Percentiles rank a stretch among this genome's conserved stretches.
Conservation (phyloP, 2,888 invertebrate genomes). For the Melipona bicolor region DNA sequence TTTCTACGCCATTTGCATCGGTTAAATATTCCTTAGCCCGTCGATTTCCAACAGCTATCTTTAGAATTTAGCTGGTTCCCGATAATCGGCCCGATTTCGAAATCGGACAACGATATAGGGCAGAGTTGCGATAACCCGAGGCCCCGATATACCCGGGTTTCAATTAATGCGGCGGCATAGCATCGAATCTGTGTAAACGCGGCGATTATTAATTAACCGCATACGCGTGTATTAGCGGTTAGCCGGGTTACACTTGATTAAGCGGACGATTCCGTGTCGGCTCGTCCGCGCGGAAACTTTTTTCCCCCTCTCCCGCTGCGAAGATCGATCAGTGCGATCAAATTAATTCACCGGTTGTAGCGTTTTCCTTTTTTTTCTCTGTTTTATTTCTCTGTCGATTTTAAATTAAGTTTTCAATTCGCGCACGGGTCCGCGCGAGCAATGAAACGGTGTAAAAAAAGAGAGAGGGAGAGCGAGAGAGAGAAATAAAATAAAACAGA, state of each 20-base stretch:
- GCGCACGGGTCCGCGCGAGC: too few relatives aligned
- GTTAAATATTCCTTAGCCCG: conserved; percentile 22
- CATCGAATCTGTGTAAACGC: conserved; percentile 11
- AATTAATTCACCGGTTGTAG: not conserved
- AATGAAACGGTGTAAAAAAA: not conserved
- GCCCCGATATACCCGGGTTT: conserved; percentile 12
- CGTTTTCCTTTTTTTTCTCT: not conserved
- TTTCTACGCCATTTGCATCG: not conserved
- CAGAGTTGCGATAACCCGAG: not conserved
- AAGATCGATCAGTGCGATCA: not conserved
- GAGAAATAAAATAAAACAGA: not conserved
- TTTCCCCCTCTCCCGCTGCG: too few relatives aligned
- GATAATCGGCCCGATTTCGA: conserved; percentile 15
- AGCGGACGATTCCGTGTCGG: not conserved
- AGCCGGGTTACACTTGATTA: not conserved
- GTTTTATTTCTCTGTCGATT: not conserved
- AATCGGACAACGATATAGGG: conserved; percentile 11
- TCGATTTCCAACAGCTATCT: not conserved
- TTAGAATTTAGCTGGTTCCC: not conserved
- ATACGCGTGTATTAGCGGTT: conserved; percentile 15
- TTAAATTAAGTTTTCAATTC: not conserved
- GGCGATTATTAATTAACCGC: conserved; percentile 32
- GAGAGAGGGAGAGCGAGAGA: not conserved
- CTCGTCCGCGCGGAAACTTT: not conserved
- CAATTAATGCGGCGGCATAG: conserved; percentile 26